These are phyloP conservation scores for Antennarius maculatus DNA, from an alignment of 2,797 vertebrate species.

Conservation along the genomic window DNA sequence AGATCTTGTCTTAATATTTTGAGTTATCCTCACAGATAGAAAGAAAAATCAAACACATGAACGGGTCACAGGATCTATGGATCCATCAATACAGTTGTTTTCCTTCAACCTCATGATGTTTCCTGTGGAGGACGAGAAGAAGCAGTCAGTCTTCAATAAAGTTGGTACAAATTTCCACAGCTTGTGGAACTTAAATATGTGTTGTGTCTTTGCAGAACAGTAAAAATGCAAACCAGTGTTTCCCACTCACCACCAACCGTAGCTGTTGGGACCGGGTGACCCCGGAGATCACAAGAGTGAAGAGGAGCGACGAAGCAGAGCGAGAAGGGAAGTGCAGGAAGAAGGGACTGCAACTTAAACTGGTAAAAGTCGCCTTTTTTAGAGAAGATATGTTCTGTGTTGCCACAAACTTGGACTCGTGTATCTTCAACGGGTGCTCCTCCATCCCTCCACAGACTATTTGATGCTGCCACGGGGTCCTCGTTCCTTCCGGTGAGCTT, in stretches of 20 bases:
- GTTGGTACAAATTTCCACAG: too few relatives aligned
- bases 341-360: conserved; percentile 3
- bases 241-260: conserved; percentile 77
- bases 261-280: conserved; percentile 85
- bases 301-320: conserved; percentile 9
- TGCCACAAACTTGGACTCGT: neutral
- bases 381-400: neutral
- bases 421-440: neutral
- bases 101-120: too few relatives aligned
- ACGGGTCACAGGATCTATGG: too few relatives aligned
- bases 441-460: conserved; percentile 48
- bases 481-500: conserved; percentile 38
- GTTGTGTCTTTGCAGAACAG: conserved; percentile 52
- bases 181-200: neutral
- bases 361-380: neutral
- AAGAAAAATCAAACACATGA: too few relatives aligned
- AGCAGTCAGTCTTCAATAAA: too few relatives aligned
- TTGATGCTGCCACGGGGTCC: conserved; percentile 31
- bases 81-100: too few relatives aligned
- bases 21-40: too few relatives aligned
- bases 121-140: too few relatives aligned
- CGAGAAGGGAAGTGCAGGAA: conserved; percentile 4
- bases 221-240: conserved; percentile 77
- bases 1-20: too few relatives aligned
- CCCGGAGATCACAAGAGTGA: conserved; percentile 12